Conservation (phyloP, 2,888 invertebrate genomes). For the Trachelus stipa region DNA sequence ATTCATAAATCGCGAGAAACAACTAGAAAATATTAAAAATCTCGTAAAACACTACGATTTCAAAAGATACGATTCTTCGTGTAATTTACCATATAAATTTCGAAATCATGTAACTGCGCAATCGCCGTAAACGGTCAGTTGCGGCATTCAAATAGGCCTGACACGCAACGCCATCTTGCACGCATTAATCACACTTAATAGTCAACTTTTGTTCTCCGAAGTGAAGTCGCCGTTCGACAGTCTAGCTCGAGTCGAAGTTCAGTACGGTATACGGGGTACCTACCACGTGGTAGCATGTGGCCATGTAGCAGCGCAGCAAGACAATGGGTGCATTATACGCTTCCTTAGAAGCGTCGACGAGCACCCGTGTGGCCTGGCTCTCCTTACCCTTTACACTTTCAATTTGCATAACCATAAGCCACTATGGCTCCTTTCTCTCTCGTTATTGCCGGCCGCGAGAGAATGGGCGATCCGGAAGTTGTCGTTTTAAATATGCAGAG, state of each 20-base stretch:
- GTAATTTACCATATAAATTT: too few species aligned
- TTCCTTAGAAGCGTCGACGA: neutral
- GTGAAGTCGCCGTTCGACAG: neutral
- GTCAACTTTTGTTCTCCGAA: neutral
- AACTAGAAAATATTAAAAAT: too few species aligned
- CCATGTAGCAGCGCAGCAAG: neutral
- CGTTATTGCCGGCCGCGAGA: slow-evolving; percentile 1
- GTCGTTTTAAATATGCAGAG: slow-evolving; percentile 21
- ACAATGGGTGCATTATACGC: slow-evolving; percentile 5
- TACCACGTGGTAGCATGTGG: neutral
- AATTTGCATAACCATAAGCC: slow-evolving; percentile 36
- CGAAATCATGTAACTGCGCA: too few species aligned
- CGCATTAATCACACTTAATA: neutral
- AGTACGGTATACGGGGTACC: neutral
- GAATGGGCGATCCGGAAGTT: slow-evolving; percentile 11
- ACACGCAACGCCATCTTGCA: neutral
- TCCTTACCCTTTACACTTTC: slow-evolving; percentile 12
- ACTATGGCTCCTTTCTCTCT: slow-evolving; percentile 24
- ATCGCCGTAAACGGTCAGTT: neutral
- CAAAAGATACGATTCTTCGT: too few species aligned
- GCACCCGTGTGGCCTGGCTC: slow-evolving; percentile 24
- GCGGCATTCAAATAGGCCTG: neutral
- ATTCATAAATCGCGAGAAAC: too few species aligned
- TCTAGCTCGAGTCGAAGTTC: neutral
- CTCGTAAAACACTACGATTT: too few species aligned